Evolutionary conservation across 2,888 invertebrate genomes (phyloP).

Genomic region (Andrena marginata): DNA sequence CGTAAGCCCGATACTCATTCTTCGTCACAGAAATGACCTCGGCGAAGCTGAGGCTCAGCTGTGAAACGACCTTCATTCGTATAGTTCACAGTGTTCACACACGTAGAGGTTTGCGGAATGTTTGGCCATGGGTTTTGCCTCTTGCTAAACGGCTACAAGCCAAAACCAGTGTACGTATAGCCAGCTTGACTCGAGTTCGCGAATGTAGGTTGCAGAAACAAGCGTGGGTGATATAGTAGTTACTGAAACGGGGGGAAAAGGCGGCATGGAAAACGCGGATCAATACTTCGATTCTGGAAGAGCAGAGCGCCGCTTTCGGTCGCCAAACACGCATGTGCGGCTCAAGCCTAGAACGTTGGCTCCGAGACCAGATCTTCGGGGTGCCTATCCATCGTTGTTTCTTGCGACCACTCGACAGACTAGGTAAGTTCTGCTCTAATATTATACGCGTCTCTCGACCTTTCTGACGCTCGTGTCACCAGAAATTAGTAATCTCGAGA

Average conservation of each 20-base stretch:
- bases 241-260: slow-evolving; percentile 50
- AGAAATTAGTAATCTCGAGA: neutral
- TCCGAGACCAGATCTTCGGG: slow-evolving; percentile 12
- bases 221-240: slow-evolving; percentile 35
- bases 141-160: no score
- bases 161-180: no score
- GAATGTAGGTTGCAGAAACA: slow-evolving; percentile 67
- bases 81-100: no score
- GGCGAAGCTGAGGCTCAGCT: slow-evolving; percentile 9
- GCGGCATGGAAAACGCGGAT: slow-evolving; percentile 71
- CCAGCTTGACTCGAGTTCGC: slow-evolving; percentile 59
- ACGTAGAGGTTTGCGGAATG: no score
- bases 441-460: neutral
- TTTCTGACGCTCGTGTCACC: no score
- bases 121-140: no score
- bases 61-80: slow-evolving; percentile 58
- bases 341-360: slow-evolving; percentile 8
- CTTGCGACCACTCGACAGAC: neutral
- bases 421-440: slow-evolving; percentile 26
- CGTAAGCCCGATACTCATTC: slow-evolving; percentile 16
- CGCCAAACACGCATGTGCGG: slow-evolving; percentile 39
- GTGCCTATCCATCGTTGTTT: slow-evolving; percentile 14
- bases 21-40: slow-evolving; percentile 53
- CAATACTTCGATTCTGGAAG: slow-evolving; percentile 78
- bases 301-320: slow-evolving; percentile 70